A percentile compares a stretch with the other conserved stretches of the same genome.
phyloP scores from a whole-genome alignment of 2,888 invertebrate species.

The Amitus sp. region DNA sequence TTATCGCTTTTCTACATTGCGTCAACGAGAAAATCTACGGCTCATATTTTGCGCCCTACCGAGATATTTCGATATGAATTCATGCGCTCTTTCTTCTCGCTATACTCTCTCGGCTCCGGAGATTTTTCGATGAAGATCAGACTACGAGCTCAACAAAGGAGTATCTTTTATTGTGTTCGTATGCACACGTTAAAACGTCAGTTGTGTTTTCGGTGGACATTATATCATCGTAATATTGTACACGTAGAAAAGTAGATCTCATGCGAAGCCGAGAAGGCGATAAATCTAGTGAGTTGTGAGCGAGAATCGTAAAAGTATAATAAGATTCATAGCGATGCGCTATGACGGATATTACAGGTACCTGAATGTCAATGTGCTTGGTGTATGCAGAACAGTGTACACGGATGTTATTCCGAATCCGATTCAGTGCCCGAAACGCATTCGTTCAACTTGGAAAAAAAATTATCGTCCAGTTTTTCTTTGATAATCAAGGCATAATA shows the following conservation, averaged over 20 bases:
- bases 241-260: conserved; percentile 54
- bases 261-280: conserved; percentile 48
- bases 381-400: too few species aligned
- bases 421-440: too few species aligned
- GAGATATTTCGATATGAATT: conserved; percentile 53
- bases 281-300: conserved; percentile 56
- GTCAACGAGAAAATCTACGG: conserved; percentile 43
- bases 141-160: conserved; percentile 60
- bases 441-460: too few species aligned
- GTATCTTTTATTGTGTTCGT: conserved; percentile 19
- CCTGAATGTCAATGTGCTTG: conserved; percentile 12
- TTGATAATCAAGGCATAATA: too few species aligned
- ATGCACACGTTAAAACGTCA: conserved; percentile 7
- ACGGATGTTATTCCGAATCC: too few species aligned
- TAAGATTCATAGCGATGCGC: conserved; percentile 58
- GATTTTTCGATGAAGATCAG: conserved; percentile 55
- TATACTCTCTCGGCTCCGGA: conserved; percentile 42
- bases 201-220: conserved; percentile 7
- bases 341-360: not conserved
- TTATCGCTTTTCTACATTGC: conserved; percentile 31
- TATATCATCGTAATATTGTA: conserved; percentile 38
- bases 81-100: conserved; percentile 31
- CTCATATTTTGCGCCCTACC: conserved; percentile 48
- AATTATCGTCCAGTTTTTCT: too few species aligned
- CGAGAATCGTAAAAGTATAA: conserved; percentile 45